Base-by-base conservation (phyloP, 1,140 invertebrate genomes). In the Acromyrmex echinatior region DNA sequence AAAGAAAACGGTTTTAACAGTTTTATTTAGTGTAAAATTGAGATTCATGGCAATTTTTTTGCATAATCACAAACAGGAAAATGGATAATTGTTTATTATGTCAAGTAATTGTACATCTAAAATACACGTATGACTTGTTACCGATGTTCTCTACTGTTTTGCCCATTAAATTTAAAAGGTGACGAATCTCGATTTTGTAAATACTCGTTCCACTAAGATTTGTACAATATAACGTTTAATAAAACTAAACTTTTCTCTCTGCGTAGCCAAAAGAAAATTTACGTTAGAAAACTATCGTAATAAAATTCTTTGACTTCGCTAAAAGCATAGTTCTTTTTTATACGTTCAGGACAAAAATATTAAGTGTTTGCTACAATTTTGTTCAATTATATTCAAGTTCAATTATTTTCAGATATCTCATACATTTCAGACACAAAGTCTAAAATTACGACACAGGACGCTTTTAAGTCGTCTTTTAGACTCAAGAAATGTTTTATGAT, bases 191-290 rank as follows among this genome's bases (percentile, higher is more conserved):
- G 7, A 78, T 12, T 85, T 73, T 53, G 53, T n/a, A 25, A 53
- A 25, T 16, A 51, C 74, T 58, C 25, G 39, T 86, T 86, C n/a
- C 2, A 60, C 25, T 0, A 16, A 78, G 86, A 58, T 45, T 28
- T 3, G 25, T 9, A 45, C 2, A 4, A 53, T 74, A 45, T 51
- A 86, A 63, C 76, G 18, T 45, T 53, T 28, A 82, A 89, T 56
- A 74, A 51, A 68, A 21, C 18, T 62, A 51, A 76, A 89, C 63
- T 89, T 87, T 86, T 87, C 63, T 86, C 62, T 90, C 51, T 53
- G 39, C n/a, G 39, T 3, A 1, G 21, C 68, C 45, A 63, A 45
- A 56, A 81, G 21, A 76, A 25, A 14, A 86, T 81, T 86, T 45
- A 76, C 14, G 71, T 89, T 81, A 71, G 77, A 31, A 53, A 78